Conservation (phyloP, 2,797 vertebrate genomes). For the Channallabes apus region DNA sequence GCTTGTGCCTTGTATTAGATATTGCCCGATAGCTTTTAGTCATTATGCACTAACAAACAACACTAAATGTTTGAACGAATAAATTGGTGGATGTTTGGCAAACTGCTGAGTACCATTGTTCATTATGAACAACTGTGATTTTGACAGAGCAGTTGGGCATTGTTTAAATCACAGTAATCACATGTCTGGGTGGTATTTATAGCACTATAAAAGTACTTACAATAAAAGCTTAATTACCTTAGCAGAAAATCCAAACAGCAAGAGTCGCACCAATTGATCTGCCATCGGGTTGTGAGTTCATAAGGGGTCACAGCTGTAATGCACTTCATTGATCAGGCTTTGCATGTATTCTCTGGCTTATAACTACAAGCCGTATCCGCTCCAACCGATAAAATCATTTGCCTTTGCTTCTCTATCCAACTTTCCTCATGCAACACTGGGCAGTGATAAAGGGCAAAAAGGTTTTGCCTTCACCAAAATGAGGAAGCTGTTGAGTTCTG, state of each 20-base stretch:
- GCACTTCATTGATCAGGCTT: conserved; percentile 49
- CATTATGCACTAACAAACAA: conserved; percentile 9
- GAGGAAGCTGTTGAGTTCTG: conserved; percentile 34
- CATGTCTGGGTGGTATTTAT: conserved; percentile 46
- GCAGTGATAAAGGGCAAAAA: conserved; percentile 34
- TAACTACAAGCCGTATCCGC: conserved; percentile 30
- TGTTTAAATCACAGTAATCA: conserved; percentile 44
- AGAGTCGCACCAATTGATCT: conserved; percentile 52
- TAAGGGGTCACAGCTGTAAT: conserved; percentile 45
- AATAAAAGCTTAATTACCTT: conserved; percentile 55
- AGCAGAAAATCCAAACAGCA: conserved; percentile 42
- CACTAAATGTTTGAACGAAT: neutral
- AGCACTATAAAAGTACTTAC: conserved; percentile 47
- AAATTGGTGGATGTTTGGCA: conserved; percentile 4
- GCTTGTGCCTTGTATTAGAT: neutral
- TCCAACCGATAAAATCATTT: conserved; percentile 31
- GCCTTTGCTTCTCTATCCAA: conserved; percentile 20
- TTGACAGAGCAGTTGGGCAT: conserved; percentile 29
- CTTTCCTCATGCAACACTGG: conserved; percentile 17
- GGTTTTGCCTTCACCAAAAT: conserved; percentile 36
- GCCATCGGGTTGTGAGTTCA: conserved; percentile 36
- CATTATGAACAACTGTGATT: conserved; percentile 37
- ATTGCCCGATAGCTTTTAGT: neutral
- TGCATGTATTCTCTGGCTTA: conserved; percentile 38
- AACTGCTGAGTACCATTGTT: neutral